Evolutionary conservation across 2,113 vertebrate species (phyloP).

Genomic region (Misgurnus mizolepis): DNA sequence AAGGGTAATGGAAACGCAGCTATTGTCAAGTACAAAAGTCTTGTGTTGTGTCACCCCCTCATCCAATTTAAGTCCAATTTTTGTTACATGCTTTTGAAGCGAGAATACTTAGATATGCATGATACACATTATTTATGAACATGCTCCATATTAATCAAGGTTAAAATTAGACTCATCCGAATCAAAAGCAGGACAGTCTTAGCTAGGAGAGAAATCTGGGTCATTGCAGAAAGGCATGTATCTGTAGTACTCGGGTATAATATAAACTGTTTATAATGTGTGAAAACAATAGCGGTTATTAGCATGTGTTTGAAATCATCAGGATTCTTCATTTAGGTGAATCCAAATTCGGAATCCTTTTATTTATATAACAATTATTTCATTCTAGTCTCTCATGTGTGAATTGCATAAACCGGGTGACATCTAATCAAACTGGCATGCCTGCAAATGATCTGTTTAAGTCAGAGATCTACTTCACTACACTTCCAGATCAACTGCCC

Average conservation of each 20-base stretch:
- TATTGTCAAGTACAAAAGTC: slow-evolving; percentile 5
- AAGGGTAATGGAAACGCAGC: no score
- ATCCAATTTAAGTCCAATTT: slow-evolving; percentile 12
- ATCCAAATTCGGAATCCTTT: neutral
- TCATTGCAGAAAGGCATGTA: slow-evolving; percentile 63
- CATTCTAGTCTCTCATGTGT: neutral
- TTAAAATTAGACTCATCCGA: slow-evolving; percentile 74
- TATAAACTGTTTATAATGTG: slow-evolving; percentile 20
- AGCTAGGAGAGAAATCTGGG: slow-evolving; percentile 70
- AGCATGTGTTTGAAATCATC: neutral
- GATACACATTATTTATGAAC: slow-evolving; percentile 70
- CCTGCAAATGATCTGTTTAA: neutral
- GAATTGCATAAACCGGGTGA: no score
- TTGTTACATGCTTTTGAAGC: slow-evolving; percentile 18
- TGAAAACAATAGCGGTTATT: slow-evolving; percentile 21
- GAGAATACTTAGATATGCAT: slow-evolving; percentile 39
- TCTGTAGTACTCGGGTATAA: neutral
- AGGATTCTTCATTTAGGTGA: neutral
- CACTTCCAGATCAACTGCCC: slow-evolving; percentile 33
- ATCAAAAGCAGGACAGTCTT: slow-evolving; percentile 74
- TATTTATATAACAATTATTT: neutral
- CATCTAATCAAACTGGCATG: neutral
- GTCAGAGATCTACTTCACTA: slow-evolving; percentile 32
- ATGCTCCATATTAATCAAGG: slow-evolving; percentile 70
- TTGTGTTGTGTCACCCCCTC: neutral